phyloP scores from a whole-genome alignment of 2,797 vertebrate species.

The Smutsia gigantea region DNA sequence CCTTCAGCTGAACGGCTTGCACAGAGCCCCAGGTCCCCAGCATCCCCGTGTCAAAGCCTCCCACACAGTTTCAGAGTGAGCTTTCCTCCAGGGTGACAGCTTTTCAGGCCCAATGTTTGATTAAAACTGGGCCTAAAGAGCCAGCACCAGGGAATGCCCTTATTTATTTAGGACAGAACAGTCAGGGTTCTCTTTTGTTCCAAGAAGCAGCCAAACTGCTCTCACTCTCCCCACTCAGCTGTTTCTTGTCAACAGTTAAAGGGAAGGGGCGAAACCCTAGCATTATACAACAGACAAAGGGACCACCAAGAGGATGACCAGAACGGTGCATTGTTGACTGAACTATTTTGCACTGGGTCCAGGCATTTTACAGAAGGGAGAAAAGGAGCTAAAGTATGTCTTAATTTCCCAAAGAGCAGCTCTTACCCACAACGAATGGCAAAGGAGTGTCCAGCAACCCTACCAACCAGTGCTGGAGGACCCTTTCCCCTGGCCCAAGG shows the following conservation, averaged over 20 bases:
- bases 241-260: background rate
- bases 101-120: background rate
- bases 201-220: background rate
- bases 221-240: background rate
- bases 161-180: background rate
- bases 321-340: background rate
- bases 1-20: background rate
- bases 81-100: background rate
- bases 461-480: background rate
- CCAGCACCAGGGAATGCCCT: background rate
- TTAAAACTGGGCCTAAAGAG: background rate
- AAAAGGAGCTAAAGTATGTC: background rate
- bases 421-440: background rate
- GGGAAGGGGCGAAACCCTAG: background rate
- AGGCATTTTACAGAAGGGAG: background rate
- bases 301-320: background rate
- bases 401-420: background rate
- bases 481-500: background rate
- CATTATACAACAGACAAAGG: background rate
- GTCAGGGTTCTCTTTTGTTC: background rate
- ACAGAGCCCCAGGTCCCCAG: background rate
- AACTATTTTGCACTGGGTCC: background rate
- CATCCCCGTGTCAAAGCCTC: background rate
- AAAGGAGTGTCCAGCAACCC: background rate
- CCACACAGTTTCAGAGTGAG: background rate